These are phyloP conservation scores for Anthonomus grandis DNA, from an alignment of 1,140 invertebrate species.

Conservation along the genomic window DNA sequence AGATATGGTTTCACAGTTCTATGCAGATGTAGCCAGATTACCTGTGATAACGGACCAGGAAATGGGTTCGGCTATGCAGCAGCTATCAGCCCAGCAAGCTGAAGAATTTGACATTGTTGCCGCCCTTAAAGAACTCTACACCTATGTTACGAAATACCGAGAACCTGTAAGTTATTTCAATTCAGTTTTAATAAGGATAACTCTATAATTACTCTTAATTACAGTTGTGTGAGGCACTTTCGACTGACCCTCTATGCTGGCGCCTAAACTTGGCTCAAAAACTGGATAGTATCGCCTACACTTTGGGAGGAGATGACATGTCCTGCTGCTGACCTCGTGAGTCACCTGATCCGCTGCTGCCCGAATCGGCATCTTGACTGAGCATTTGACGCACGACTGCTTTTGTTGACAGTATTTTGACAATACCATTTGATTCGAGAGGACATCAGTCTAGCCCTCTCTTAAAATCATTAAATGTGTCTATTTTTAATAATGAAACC, in stretches of 20 bases:
- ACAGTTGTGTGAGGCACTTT: slow-evolving; percentile 77
- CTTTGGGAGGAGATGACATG: slow-evolving; percentile 74
- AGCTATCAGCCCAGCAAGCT: slow-evolving; percentile 79
- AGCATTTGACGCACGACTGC: slow-evolving; percentile 38
- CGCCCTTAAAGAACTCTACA: slow-evolving; percentile 89
- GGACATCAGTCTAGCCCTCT: too few relatives aligned
- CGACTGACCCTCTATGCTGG: slow-evolving; percentile 75
- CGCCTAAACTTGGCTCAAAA: slow-evolving; percentile 86
- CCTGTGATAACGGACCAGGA: slow-evolving; percentile 90
- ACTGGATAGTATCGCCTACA: slow-evolving; percentile 86
- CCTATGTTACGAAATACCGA: slow-evolving; percentile 91
- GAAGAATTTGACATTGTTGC: slow-evolving; percentile 88
- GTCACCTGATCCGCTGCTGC: slow-evolving; percentile 53
- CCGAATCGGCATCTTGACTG: slow-evolving; percentile 44
- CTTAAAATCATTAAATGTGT: too few relatives aligned
- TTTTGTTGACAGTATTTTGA: slow-evolving; percentile 28
- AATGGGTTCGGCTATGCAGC: slow-evolving; percentile 88
- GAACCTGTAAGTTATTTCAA: slow-evolving; percentile 68
- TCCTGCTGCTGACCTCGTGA: slow-evolving; percentile 55
- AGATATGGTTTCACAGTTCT: slow-evolving; percentile 85
- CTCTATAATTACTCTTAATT: slow-evolving; percentile 29
- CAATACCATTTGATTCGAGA: too few relatives aligned
- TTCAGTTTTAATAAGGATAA: background rate
- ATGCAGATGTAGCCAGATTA: slow-evolving; percentile 76
- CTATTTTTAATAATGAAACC: too few relatives aligned